Evolutionary conservation across 2,113 vertebrate genomes (phyloP), one percentile per base, ranked within the genome.

Genomic region (Phylloscopus whistleri): DNA sequence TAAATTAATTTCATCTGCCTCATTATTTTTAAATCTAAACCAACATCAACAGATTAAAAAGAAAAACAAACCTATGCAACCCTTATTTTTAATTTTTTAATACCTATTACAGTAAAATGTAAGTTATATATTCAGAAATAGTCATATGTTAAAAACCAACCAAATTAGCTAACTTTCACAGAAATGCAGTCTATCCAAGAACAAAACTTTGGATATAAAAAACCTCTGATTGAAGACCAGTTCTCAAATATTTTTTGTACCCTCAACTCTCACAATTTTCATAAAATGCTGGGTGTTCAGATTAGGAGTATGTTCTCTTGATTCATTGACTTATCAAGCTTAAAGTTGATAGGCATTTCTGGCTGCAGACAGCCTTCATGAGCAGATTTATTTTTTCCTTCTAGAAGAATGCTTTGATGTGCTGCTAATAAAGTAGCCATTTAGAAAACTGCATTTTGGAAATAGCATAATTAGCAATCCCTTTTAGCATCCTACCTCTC

Each of bases 321-420:
- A 91, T 84, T 89, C 24, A 91, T 5, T 94, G 62, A 59, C 17
- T 51, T 11, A 82, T 3, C 21, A 59, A 48, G 53, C 69, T 84
- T 73, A 83, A 91, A 66, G 76, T 3, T 49, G n/a, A 66, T 23
- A 79, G 33, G 46, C 69, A 76, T 53, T 89, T 92, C 66, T 72
- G 30, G 53, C 48, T 91, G 68, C n/a, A 64, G 49, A 78, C 39
- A 79, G 41, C 22, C 33, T 87, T 70, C 58, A 69, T 24, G 16
- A 87, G 11, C 37, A 79, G n/a, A 79, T 84, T 86, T 75, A 70
- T 67, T 77, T 94, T 94, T 94, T 81, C 37, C 41, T 90, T 76
- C 62, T 63, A 74, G 56, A 92, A 84, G 37, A 95, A 94, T 28
- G 37, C 70, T 93, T 83, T 94, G 62, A 93, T 87, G 49, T 64